Conservation (phyloP, 2,113 vertebrate genomes). For the Microcebus ravelobensis region DNA sequence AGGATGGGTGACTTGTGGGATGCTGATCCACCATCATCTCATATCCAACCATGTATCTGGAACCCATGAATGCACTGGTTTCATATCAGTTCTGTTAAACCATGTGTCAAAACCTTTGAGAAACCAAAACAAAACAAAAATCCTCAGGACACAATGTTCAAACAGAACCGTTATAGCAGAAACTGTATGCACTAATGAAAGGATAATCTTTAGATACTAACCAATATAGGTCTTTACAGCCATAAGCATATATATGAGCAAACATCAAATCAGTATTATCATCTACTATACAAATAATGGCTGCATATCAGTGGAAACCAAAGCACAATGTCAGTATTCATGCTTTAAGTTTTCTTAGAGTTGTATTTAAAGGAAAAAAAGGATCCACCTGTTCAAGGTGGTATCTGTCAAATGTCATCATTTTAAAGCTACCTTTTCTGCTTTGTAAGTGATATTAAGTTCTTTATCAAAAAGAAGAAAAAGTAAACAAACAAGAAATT, state of each 20-base stretch:
- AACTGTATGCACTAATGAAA: background rate
- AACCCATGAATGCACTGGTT: background rate
- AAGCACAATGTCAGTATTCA: background rate
- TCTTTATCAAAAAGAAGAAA: background rate
- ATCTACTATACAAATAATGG: background rate
- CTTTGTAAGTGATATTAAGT: background rate
- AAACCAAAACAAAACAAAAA: background rate
- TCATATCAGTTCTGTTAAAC: background rate
- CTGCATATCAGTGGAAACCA: background rate
- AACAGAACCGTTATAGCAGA: background rate
- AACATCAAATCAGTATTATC: background rate
- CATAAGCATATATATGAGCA: background rate
- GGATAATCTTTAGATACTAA: background rate
- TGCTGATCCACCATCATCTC: background rate
- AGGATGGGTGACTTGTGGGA: background rate
- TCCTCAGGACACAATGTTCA: background rate
- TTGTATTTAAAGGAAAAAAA: background rate
- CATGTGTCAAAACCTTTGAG: background rate
- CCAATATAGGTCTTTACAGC: background rate
- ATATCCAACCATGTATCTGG: background rate
- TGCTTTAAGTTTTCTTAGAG: background rate
- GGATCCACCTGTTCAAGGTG: background rate
- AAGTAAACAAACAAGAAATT: background rate
- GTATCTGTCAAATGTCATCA: background rate
- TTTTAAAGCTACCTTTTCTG: background rate